A percentile compares a stretch with the other conserved stretches of the same genome.
These are phyloP conservation scores for Agrochola macilenta DNA, from an alignment of 2,888 invertebrate genomes.

Conservation along the genomic window DNA sequence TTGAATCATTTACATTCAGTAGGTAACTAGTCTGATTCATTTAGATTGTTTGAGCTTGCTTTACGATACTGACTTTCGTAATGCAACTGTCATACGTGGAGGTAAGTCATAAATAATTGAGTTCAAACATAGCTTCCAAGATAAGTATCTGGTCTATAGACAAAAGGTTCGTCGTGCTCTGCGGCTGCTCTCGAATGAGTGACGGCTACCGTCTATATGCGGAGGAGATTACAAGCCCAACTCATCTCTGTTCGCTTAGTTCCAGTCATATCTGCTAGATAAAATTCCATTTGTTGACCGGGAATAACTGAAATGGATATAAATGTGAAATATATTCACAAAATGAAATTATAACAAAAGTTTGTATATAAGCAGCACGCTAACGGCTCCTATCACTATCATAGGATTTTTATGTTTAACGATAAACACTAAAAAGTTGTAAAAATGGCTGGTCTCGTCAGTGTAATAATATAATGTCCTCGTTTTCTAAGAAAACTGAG, in stretches of 20 bases:
- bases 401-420: conserved; percentile 68
- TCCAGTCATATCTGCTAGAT: conserved; percentile 7
- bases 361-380: conserved; percentile 35
- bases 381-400: conserved; percentile 72
- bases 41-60: conserved; percentile 67
- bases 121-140: conserved; percentile 79
- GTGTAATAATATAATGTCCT: conserved; percentile 70
- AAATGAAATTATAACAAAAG: conserved; percentile 32
- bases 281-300: not conserved
- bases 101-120: conserved; percentile 80
- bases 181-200: conserved; percentile 71
- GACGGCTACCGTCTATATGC: conserved; percentile 66
- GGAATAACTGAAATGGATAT: not conserved
- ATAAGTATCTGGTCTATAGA: conserved; percentile 77
- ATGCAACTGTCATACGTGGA: conserved; percentile 77
- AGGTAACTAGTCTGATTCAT: conserved; percentile 67
- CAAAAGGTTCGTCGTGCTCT: conserved; percentile 69
- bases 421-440: conserved; percentile 72
- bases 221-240: conserved; percentile 40
- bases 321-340: conserved; percentile 14
- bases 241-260: conserved; percentile 15
- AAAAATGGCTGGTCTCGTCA: conserved; percentile 71
- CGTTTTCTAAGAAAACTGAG: conserved; percentile 83
- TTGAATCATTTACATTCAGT: conserved; percentile 57
- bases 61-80: conserved; percentile 73